Conservation (phyloP, 1,140 invertebrate genomes). For the Notospermus geniculatus region DNA sequence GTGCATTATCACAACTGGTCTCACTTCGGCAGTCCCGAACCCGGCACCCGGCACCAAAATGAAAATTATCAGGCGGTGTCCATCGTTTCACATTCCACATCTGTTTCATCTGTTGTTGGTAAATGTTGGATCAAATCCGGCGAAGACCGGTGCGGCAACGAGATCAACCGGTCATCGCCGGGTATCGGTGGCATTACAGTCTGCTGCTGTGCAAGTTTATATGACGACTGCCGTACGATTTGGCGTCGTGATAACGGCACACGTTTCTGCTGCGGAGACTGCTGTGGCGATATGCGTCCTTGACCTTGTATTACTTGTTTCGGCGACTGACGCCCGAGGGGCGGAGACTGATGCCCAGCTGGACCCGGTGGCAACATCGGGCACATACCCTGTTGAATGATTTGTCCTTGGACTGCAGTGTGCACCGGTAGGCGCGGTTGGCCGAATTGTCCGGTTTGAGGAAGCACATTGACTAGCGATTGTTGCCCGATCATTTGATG, state of each 20-base stretch:
- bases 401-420: neutral
- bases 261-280: slow-evolving; percentile 8
- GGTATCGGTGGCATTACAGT: slow-evolving; percentile 64
- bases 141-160: too few species aligned
- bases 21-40: too few species aligned
- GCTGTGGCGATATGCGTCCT: slow-evolving; percentile 2
- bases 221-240: slow-evolving; percentile 74
- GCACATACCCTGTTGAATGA: too few species aligned
- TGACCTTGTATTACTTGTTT: slow-evolving; percentile 35
- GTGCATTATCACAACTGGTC: too few species aligned
- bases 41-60: too few species aligned
- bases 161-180: slow-evolving; percentile 31
- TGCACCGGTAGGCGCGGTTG: neutral
- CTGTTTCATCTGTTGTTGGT: too few species aligned
- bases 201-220: slow-evolving; percentile 72
- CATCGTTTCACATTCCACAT: too few species aligned
- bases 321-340: slow-evolving; percentile 22
- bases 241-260: slow-evolving; percentile 59
- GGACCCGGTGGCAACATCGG: too few species aligned
- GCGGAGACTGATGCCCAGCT: too few species aligned
- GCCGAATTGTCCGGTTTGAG: neutral
- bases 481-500: neutral
- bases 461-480: neutral
- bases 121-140: too few species aligned
- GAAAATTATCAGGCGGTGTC: too few species aligned